Conservation (phyloP, 2,797 vertebrate species). For the Delichon dasypus region DNA sequence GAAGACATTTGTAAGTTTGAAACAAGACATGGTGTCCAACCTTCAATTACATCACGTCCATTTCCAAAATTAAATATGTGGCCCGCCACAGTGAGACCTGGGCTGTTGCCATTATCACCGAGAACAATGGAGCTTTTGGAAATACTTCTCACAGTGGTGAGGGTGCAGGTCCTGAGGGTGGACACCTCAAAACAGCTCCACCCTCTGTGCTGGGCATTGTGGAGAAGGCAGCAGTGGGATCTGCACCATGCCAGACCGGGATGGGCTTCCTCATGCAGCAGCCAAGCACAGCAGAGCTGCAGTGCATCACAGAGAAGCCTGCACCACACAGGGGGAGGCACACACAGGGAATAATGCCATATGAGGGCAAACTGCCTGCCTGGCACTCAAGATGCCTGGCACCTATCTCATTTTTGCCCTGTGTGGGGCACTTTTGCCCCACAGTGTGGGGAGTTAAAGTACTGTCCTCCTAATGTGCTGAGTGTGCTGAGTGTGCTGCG, state of each 20-base stretch:
- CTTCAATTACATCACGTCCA: background rate
- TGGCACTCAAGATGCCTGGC: background rate
- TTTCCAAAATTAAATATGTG: background rate
- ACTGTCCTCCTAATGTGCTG: background rate
- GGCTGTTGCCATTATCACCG: accelerated
- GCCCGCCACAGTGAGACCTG: background rate
- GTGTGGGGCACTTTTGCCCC: background rate
- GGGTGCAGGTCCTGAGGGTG: background rate
- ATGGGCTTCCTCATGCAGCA: background rate
- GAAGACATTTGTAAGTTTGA: background rate
- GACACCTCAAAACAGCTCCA: background rate
- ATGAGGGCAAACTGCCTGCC: accelerated
- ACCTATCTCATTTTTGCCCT: background rate
- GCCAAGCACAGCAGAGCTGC: background rate
- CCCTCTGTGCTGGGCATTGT: accelerated
- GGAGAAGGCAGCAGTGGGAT: background rate
- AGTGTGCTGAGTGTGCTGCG: background rate
- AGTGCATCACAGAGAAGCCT: background rate
- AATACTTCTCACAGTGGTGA: background rate
- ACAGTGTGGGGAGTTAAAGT: background rate
- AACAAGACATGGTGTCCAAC: background rate
- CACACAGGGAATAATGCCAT: background rate
- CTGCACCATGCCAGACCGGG: background rate
- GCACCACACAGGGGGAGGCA: background rate
- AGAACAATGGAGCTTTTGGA: background rate